Evolutionary conservation across 2,113 vertebrate species (phyloP).

Genomic region (Limanda limanda): DNA sequence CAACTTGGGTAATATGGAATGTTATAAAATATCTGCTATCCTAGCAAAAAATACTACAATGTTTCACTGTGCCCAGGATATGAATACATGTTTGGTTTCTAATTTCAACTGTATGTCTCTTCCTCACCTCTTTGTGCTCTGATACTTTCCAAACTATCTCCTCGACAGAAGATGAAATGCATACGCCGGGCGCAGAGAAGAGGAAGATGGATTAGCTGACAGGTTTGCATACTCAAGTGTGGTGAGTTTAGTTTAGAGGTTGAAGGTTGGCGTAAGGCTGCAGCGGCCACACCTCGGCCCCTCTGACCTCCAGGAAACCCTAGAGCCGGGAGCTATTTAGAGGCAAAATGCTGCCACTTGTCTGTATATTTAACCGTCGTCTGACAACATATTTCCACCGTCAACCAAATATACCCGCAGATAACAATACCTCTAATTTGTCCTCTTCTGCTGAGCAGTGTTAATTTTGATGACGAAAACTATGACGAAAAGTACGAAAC

Average conservation of each 20-base stretch:
- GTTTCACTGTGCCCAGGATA: background rate
- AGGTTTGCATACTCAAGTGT: slow-evolving; percentile 69
- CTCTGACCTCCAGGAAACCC: slow-evolving; percentile 68
- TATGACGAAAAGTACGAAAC: too few relatives aligned
- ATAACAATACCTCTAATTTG: slow-evolving; percentile 37
- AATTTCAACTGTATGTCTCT: background rate
- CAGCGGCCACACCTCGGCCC: slow-evolving; percentile 57
- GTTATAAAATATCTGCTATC: background rate
- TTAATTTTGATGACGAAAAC: too few relatives aligned
- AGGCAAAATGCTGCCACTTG: slow-evolving; percentile 56
- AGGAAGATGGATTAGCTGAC: slow-evolving; percentile 63
- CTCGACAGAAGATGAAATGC: slow-evolving; percentile 6
- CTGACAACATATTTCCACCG: slow-evolving; percentile 38
- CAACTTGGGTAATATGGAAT: background rate
- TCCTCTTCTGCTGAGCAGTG: slow-evolving; percentile 10
- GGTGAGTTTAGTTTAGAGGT: slow-evolving; percentile 74
- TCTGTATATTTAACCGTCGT: slow-evolving; percentile 45
- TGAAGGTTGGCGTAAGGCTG: slow-evolving; percentile 56
- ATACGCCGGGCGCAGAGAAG: background rate
- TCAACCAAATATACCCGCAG: background rate
- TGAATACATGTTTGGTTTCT: background rate
- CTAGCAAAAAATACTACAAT: background rate
- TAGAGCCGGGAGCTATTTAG: slow-evolving; percentile 67
- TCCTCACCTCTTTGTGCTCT: background rate
- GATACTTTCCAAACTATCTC: slow-evolving; percentile 8